Percentiles rank a stretch among this genome's conserved stretches.
Conservation (phyloP, 2,888 invertebrate genomes). For the Polydrusus pterygomalis region DNA sequence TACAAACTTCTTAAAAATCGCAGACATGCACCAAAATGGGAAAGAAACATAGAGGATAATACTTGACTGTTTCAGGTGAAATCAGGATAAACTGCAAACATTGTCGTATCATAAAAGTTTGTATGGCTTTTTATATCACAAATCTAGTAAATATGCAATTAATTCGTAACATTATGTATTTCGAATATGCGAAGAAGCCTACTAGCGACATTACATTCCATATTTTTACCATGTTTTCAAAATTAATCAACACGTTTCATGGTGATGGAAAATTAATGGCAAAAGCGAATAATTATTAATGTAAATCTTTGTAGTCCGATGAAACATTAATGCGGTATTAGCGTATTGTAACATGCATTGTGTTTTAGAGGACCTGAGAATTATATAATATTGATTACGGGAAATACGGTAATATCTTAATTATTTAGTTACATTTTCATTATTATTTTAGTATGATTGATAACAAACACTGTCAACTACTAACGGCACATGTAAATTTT, state of each 20-base stretch:
- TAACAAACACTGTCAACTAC: too few relatives aligned
- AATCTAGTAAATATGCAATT: background rate
- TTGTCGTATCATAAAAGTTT: background rate
- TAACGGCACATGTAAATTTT: too few relatives aligned
- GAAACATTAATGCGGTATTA: background rate
- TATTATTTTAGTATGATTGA: too few relatives aligned
- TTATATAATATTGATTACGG: background rate
- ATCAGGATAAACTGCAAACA: background rate
- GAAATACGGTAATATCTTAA: background rate
- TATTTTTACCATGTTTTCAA: constrained; percentile 6
- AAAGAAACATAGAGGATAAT: too few relatives aligned
- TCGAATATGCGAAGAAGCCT: background rate
- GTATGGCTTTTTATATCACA: too few relatives aligned
- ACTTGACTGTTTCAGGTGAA: background rate
- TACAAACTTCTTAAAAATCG: too few relatives aligned
- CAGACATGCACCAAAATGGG: too few relatives aligned
- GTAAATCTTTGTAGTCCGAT: constrained; percentile 4
- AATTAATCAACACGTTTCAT: constrained; percentile 15
- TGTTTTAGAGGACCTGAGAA: background rate
- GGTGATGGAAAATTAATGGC: constrained; percentile 17
- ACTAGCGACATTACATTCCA: constrained; percentile 11
- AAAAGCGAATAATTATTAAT: constrained; percentile 7
- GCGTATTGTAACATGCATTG: constrained; percentile 6
- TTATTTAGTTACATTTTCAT: too few relatives aligned
- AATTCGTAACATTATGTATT: background rate